phyloP scores from a whole-genome alignment of 1,140 invertebrate species.

The Drosophila pectinifera region DNA sequence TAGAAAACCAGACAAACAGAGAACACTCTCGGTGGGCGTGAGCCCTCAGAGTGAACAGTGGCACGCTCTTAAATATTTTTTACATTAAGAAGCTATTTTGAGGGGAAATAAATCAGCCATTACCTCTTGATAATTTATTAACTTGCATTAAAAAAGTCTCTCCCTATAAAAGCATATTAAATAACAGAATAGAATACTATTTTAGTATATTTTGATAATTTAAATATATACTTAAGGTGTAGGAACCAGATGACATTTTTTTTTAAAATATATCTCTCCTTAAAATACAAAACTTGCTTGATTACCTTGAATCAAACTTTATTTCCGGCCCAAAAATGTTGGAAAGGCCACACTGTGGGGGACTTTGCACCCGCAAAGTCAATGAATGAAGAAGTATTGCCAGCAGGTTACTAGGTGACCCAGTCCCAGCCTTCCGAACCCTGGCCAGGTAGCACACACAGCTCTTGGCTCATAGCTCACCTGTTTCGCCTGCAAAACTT shows the following conservation, averaged over 20 bases:
- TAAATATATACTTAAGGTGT: too few species aligned
- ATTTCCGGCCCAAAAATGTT: background rate
- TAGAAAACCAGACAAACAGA: constrained; percentile 81
- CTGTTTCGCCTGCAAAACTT: constrained; percentile 48
- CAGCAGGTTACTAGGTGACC: constrained; percentile 84
- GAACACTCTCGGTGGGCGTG: constrained; percentile 45
- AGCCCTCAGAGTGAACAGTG: background rate
- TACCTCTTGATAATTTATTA: background rate
- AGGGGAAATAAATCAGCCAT: too few species aligned
- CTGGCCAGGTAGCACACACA: constrained; percentile 41
- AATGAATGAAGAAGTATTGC: constrained; percentile 67
- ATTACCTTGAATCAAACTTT: background rate
- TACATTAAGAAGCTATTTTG: background rate
- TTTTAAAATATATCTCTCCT: too few species aligned
- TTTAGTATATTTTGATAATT: too few species aligned
- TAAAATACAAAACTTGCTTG: background rate
- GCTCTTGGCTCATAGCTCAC: constrained; percentile 1
- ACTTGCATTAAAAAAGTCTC: background rate
- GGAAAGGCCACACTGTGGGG: background rate
- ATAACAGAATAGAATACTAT: too few species aligned
- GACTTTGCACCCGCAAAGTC: constrained; percentile 57
- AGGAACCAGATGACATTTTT: too few species aligned
- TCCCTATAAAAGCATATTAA: too few species aligned
- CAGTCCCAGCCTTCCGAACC: constrained; percentile 41
- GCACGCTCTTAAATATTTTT: background rate